Conservation (phyloP, 1,140 invertebrate genomes). For the Microplitis demolitor region DNA sequence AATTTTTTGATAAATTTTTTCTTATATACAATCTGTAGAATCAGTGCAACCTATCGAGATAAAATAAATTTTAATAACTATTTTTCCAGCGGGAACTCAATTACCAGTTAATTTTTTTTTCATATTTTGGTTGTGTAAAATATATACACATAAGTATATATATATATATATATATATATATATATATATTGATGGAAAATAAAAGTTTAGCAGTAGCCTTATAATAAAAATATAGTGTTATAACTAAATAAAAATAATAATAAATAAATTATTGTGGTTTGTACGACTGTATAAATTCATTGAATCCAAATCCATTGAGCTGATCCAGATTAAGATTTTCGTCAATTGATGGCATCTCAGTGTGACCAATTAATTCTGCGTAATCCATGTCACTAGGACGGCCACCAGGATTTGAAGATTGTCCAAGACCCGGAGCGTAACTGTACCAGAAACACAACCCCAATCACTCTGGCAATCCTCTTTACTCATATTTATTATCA, state of each 20-base stretch:
- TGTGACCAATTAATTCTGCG: constrained; percentile 51
- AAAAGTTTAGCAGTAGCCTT: too few relatives aligned
- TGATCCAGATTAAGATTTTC: constrained; percentile 58
- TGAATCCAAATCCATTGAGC: constrained; percentile 50
- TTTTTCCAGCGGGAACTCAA: too few relatives aligned
- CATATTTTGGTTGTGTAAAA: too few relatives aligned
- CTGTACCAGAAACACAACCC: constrained; percentile 60
- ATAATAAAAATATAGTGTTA: not conserved
- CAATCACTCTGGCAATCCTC: constrained; percentile 59
- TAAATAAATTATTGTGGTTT: constrained; percentile 50
- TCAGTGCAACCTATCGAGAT: too few relatives aligned
- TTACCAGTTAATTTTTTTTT: too few relatives aligned
- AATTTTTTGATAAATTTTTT: too few relatives aligned
- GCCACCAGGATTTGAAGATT: constrained; percentile 45
- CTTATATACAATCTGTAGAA: too few relatives aligned
- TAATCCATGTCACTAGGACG: constrained; percentile 57
- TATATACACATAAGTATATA: too few relatives aligned
- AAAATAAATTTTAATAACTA: too few relatives aligned
- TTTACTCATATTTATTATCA: constrained; percentile 8
- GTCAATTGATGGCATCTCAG: constrained; percentile 53
- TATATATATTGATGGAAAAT: not conserved
- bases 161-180: not conserved
- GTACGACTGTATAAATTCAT: constrained; percentile 55
- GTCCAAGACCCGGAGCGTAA: constrained; percentile 59
- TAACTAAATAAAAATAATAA: not conserved